Evolutionary conservation across 1,140 invertebrate species (phyloP), one percentile per base, ranked within the genome.

Genomic region (Anastatus disparis): DNA sequence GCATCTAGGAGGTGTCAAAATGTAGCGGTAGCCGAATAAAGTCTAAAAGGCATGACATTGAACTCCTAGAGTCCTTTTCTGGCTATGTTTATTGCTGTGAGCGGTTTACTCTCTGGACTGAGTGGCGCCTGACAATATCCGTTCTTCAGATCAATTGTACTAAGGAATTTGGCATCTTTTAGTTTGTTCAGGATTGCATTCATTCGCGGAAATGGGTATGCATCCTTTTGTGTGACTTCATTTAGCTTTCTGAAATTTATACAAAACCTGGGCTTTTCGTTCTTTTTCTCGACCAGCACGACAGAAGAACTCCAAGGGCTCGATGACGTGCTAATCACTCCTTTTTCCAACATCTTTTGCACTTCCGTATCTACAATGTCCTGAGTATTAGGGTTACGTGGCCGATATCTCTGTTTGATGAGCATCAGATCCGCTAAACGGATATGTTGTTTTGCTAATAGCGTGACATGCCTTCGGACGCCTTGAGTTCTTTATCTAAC

Each of bases 1-100:
- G 26, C 58, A 63, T 81, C 80, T 56, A 82, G 77, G 8, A 65
- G 31, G 3, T 22, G 13, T 26, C 40, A 20, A 42, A 65, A 65
- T 1, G 74, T 72, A 0, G 81, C 76, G 3, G 77, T 71, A 1
- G 74, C 31, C 78, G 48, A 75, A 17, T 42, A 38, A 24, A 83
- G 55, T 27, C 77, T 75, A 67, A 77, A 78, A 10, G 74, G 72
- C 56, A 77, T 4, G 31, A 78, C 1, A 27, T 63, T 74, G 64
- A 79, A 83, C 24, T 82, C 74, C 59, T 50, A 81, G 4, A 79
- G 48, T 0, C 77, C 77, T 27, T 70, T 59, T 29, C 75, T 76
- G 7, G 76, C 76, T 59, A 7, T 22, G 2, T 74, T 74, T 68
- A 84, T 81, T 8, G 80, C 78, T 0, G 77, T 81, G 7, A 53